A percentile compares a stretch with the other conserved stretches of the same genome.
These are phyloP conservation scores for Tuberolachnus salignus DNA, from an alignment of 2,888 invertebrate species.

Conservation along the genomic window DNA sequence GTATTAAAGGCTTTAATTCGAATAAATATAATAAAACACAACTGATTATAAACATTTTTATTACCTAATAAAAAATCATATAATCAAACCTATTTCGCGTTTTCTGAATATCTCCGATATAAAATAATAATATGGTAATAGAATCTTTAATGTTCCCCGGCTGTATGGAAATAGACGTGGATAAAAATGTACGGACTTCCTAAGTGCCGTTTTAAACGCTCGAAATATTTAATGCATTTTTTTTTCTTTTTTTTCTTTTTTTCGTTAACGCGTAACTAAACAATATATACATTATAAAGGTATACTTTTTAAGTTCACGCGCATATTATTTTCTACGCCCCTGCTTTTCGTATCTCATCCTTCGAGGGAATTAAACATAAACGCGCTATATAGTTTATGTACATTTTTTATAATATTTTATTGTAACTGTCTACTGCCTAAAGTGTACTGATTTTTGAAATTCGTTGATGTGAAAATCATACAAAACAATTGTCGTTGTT, in stretches of 20 bases:
- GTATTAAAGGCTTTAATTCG: too few relatives aligned
- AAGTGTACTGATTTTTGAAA: background rate
- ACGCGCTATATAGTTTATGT: slow-evolving; percentile 9
- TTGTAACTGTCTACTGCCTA: background rate
- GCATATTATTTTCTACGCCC: background rate
- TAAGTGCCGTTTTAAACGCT: background rate
- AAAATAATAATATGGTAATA: slow-evolving; percentile 6
- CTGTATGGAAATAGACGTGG: background rate
- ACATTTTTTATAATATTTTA: background rate
- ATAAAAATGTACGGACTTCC: background rate
- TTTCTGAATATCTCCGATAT: background rate
- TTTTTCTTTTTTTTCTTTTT: background rate
- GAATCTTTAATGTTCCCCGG: background rate
- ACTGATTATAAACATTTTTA: background rate
- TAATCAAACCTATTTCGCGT: background rate
- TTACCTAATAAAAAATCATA: slow-evolving; percentile 1
- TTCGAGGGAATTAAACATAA: background rate
- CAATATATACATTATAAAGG: background rate
- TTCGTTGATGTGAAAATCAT: background rate
- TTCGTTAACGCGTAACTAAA: background rate
- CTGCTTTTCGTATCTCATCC: background rate
- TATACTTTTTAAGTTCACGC: background rate
- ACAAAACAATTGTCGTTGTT: background rate
- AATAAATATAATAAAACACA: background rate
- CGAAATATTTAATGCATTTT: slow-evolving; percentile 1